Conservation (phyloP, 2,113 vertebrate genomes). For the Periophthalmus modestus region DNA sequence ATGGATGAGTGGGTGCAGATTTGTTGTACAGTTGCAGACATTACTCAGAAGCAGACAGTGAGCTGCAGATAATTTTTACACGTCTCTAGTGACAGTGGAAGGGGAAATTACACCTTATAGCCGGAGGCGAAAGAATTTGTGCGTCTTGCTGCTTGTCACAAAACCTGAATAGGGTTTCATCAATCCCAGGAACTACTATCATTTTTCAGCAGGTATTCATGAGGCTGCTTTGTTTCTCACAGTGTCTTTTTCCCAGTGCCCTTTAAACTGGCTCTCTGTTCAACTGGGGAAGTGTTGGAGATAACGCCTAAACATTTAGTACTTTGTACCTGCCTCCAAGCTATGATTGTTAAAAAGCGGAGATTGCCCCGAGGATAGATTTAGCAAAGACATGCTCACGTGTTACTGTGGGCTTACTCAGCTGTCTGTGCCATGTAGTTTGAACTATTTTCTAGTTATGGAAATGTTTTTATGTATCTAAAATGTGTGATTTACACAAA, state of each 20-base stretch:
- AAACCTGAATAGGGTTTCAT: conserved; percentile 72
- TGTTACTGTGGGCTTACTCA: conserved; percentile 55
- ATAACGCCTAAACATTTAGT: conserved; percentile 72
- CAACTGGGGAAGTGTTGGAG: conserved; percentile 67
- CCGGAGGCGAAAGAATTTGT: conserved; percentile 69
- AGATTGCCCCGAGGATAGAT: conserved; percentile 65
- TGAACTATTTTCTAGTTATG: background rate
- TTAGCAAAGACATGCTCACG: conserved; percentile 51
- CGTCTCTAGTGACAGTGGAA: conserved; percentile 64
- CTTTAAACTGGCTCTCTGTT: conserved; percentile 66
- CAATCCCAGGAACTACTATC: conserved; percentile 70
- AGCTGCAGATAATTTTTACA: conserved; percentile 65
- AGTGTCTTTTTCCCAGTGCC: conserved; percentile 61
- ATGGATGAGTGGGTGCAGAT: conserved; percentile 25
- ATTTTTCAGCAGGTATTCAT: conserved; percentile 71
- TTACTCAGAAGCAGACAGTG: conserved; percentile 48
- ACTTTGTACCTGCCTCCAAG: conserved; percentile 76
- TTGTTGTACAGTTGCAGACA: conserved; percentile 37
- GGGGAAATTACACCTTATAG: conserved; percentile 73
- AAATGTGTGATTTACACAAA: background rate
- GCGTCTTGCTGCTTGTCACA: conserved; percentile 63
- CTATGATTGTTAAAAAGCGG: conserved; percentile 72
- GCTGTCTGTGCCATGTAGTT: conserved; percentile 19
- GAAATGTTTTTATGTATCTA: background rate
- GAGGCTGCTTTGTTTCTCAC: conserved; percentile 68